Percentiles rank a stretch among this genome's conserved stretches.
phyloP scores from a whole-genome alignment of 2,888 invertebrate genomes.

The Sarcophaga caerulescens region DNA sequence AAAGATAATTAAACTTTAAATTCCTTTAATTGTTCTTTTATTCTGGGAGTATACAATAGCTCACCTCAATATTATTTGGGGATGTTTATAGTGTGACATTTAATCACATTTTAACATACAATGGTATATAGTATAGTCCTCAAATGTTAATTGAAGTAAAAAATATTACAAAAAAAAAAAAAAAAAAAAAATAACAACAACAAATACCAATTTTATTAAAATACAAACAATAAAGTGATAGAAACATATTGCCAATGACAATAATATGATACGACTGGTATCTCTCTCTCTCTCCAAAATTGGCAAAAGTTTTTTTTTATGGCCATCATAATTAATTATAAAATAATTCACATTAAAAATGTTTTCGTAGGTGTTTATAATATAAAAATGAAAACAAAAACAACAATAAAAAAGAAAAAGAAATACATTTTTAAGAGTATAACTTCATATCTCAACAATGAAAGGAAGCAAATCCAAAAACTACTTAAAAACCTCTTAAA shows the following conservation, averaged over 20 bases:
- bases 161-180: neutral
- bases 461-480: neutral
- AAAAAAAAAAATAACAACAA: too few relatives aligned
- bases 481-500: slow-evolving; percentile 55
- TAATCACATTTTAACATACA: too few relatives aligned
- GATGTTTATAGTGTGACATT: too few relatives aligned
- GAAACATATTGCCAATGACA: neutral
- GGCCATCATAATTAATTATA: neutral
- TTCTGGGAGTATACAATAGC: too few relatives aligned
- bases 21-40: too few relatives aligned
- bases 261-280: too few relatives aligned
- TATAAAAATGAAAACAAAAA: neutral
- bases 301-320: neutral
- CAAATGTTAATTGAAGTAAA: neutral
- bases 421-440: neutral
- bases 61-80: too few relatives aligned
- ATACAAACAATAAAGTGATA: neutral
- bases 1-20: too few relatives aligned
- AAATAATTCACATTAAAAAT: neutral
- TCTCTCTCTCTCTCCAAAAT: too few relatives aligned
- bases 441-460: neutral
- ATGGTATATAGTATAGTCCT: neutral
- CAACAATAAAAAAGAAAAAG: neutral
- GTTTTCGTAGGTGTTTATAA: neutral
- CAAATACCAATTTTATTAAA: neutral